Base-by-base conservation (phyloP, 2,113 vertebrate species). In the Bos javanicus region DNA sequence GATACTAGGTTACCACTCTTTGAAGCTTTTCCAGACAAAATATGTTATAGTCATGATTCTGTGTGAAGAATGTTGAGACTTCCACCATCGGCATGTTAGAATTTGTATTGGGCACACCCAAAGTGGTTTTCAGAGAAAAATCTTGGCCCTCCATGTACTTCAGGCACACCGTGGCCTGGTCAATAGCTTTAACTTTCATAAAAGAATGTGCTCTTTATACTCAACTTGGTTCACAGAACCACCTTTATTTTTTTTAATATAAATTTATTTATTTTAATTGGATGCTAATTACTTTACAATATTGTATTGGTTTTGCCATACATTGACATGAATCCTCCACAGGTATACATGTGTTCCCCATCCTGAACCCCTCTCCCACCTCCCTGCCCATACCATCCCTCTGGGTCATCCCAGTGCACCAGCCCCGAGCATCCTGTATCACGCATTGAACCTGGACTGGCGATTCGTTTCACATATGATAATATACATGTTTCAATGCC, bases 1-100 rank as follows among this genome's bases (percentile, higher is more conserved):
- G n/a, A 83, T 60, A 87, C 97, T 25, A 84, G 89, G 76, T 80
- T 52, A 87, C 60, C 97, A 93, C 57, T 74, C 93, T 89, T 93
- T 67, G 86, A 94, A 97, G 57, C 23, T 91, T 92, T 93, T 96
- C 64, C 81, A 94, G 67, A 94, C 11, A 67, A 90, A 86, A 85
- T 43, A 83, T 14, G 30, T 90, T 93, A 80, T 7, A 94, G 50
- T 88, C 88, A 81, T 87, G 62, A 64, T 95, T 87, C 84, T 50
- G 74, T 71, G 6, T 74, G 60, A 85, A 92, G 52, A 94, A 92
- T 36, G 7, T 56, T 43, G 85, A 95, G 30, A 26, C n/a, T 87
- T 94, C 39, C 7, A 23, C 26, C 91, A 85, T n/a, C 30, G 36
- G 56, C 76, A 7, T 92, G 57, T 54, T 87, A 43, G 57, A 81